Conservation (phyloP, 2,797 vertebrate genomes). For the Gadopsis bispinosus region DNA sequence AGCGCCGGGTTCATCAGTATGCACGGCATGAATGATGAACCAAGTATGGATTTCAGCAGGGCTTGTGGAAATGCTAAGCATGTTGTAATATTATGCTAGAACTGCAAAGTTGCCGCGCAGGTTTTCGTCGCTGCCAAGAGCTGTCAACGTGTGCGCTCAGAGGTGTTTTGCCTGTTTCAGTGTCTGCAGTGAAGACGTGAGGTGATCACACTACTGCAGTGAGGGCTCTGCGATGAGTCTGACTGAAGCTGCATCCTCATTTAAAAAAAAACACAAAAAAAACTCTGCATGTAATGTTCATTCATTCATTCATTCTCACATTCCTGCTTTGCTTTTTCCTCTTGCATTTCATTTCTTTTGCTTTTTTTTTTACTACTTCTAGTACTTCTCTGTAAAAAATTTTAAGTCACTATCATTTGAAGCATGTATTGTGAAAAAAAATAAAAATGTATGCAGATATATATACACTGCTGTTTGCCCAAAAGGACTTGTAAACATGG, state of each 20-base stretch:
- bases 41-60: constrained; percentile 48
- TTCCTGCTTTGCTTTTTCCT: background rate
- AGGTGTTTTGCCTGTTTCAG: constrained; percentile 7
- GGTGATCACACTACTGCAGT: constrained; percentile 8
- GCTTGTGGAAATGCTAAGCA: constrained; percentile 46
- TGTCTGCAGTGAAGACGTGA: constrained; percentile 12
- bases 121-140: constrained; percentile 22
- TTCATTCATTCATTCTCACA: background rate
- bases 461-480: background rate
- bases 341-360: too few species aligned
- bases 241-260: background rate
- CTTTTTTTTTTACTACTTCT: background rate
- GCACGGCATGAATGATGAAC: constrained; percentile 42
- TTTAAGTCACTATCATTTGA: background rate
- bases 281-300: background rate
- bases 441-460: background rate
- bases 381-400: too few species aligned
- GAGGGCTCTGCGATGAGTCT: constrained; percentile 2
- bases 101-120: constrained; percentile 15
- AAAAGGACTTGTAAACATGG: constrained; percentile 17
- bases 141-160: constrained; percentile 3
- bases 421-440: background rate
- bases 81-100: constrained; percentile 39
- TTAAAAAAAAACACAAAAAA: background rate
- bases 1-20: constrained; percentile 35